Evolutionary conservation across 1,140 invertebrate genomes (phyloP), one percentile per base, ranked within the genome.

Genomic region (Alviniconcha marisindica): DNA sequence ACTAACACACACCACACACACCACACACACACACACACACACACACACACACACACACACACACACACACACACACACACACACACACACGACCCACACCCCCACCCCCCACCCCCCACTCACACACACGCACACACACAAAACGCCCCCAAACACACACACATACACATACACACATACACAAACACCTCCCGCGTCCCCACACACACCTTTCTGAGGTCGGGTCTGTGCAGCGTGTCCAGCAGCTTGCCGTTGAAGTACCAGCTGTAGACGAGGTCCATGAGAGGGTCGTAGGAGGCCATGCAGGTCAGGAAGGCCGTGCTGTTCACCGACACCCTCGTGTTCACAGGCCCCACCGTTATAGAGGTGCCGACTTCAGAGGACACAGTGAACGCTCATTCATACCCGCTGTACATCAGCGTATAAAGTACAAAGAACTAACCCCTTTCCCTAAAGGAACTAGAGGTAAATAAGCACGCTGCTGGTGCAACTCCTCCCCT

Each of bases 261-360:
- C 90, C 90, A 91, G 36, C 31, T 60, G 83, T 88, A 91, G 40
- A 86, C 83, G 5, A 88, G 56, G 40, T 91, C 90, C 1, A 85
- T 51, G 21, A 38, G 24, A 1, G 38, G 69, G 31, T 77, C 77
- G 28, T 83, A 60, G 0, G 88, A 86, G 14, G 88, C 90, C 31
- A 84, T 40, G 71, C 90, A 91, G 14, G 77, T 82, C 2, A 91
- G 71, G 73, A 91, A 91, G 0, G 85, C 86, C 12, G 90, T 91
- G 24, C 85, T 69, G 78, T 91, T 91, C 7, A 91, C 69, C 0
- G 83, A 28, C 7, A 77, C 77, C 14, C 21, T 83, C 78, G 24
- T 85, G 48, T 81, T 54, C 51, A 24, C 44, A 33, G 85, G 88
- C 2, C 73, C 85, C 36, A 73, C 24, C 7, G 80, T 83, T 56